phyloP scores from a whole-genome alignment of 2,797 vertebrate species.

The Anguilla marmorata region DNA sequence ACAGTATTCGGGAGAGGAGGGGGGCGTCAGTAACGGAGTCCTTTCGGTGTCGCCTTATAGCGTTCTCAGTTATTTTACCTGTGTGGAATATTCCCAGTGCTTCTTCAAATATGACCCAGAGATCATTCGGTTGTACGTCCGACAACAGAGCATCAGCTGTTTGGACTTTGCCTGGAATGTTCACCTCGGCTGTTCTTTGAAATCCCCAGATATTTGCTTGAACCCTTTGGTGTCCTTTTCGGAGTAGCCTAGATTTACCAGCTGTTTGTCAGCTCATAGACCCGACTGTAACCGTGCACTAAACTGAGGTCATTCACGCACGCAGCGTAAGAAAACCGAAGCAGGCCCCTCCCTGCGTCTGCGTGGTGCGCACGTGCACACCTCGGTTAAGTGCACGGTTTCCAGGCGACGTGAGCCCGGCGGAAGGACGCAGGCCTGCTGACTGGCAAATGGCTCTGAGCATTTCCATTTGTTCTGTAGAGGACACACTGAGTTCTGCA shows the following conservation, averaged over 20 bases:
- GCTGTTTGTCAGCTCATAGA: neutral
- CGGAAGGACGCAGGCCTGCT: neutral
- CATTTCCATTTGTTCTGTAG: neutral
- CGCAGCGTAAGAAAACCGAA: neutral
- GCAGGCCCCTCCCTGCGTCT: no score
- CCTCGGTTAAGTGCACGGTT: neutral
- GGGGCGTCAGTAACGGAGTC: constrained; percentile 31
- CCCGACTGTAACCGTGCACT: neutral
- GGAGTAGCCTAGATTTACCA: neutral
- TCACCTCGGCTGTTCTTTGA: no score
- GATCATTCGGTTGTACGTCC: no score
- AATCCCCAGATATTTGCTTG: no score
- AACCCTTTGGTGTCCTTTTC: neutral
- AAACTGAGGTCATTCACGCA: neutral
- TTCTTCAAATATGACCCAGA: no score
- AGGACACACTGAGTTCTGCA: neutral
- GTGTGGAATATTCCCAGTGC: no score
- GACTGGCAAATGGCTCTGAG: neutral
- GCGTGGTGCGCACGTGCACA: neutral
- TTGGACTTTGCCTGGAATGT: no score
- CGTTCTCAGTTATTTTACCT: no score
- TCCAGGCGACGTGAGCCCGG: neutral
- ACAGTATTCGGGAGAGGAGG: constrained; percentile 67
- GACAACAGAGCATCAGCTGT: no score
- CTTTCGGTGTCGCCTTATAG: no score